These are phyloP conservation scores for Dasypolia templi DNA, from an alignment of 2,888 invertebrate genomes.

Conservation along the genomic window DNA sequence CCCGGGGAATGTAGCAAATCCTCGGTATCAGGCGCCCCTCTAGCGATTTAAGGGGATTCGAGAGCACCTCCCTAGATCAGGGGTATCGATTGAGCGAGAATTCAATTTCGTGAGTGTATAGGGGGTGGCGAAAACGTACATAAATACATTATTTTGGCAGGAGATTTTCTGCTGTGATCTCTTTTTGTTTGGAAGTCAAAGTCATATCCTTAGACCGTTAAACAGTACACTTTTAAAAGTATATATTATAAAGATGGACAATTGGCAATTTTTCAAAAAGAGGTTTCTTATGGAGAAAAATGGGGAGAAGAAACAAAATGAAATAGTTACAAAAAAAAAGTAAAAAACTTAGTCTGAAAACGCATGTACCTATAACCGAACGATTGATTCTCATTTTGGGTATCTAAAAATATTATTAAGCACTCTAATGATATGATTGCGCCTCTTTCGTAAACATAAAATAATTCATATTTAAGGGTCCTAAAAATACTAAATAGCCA, in stretches of 20 bases:
- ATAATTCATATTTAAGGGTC: too few relatives aligned
- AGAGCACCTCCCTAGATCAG: conserved; percentile 9
- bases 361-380: too few relatives aligned
- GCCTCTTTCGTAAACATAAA: too few relatives aligned
- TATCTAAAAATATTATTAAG: too few relatives aligned
- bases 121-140: background rate
- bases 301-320: background rate
- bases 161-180: background rate
- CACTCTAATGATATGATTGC: too few relatives aligned
- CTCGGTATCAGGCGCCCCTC: conserved; percentile 33
- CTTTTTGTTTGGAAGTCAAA: background rate
- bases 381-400: too few relatives aligned
- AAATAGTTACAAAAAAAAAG: too few relatives aligned
- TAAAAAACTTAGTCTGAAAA: too few relatives aligned
- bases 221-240: background rate
- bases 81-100: conserved; percentile 49
- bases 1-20: conserved; percentile 21
- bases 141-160: conserved; percentile 28
- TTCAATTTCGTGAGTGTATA: conserved; percentile 43
- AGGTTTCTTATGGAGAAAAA: background rate
- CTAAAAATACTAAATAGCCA: too few relatives aligned
- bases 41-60: conserved; percentile 36
- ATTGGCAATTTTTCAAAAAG: background rate
- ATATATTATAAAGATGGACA: too few relatives aligned
- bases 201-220: background rate